Evolutionary conservation across 2,113 vertebrate species (phyloP).

Genomic region (Colossoma macropomum): DNA sequence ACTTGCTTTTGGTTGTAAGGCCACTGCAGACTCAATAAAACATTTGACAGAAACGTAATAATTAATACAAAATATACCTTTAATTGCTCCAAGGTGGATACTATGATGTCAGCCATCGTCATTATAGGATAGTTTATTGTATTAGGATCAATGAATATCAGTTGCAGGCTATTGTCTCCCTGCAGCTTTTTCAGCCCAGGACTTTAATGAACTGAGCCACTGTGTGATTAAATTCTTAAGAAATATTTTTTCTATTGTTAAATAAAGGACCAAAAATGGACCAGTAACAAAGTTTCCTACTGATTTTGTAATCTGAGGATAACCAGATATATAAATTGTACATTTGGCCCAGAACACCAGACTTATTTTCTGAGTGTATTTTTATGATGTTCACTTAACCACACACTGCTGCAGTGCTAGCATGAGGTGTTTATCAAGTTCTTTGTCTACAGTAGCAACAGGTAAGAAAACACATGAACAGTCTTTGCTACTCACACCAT

Average conservation of each 20-base stretch:
- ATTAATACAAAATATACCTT: neutral
- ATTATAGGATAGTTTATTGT: neutral
- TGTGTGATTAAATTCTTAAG: neutral
- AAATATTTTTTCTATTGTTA: no score
- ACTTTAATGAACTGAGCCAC: neutral
- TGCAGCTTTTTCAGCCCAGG: neutral
- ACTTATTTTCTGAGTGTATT: neutral
- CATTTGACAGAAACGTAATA: neutral
- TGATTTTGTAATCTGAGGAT: no score
- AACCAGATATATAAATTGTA: no score
- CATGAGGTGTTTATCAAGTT: neutral
- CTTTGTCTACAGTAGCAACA: neutral
- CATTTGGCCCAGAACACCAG: neutral
- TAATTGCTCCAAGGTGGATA: neutral
- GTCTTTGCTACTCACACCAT: neutral
- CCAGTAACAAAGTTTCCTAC: no score
- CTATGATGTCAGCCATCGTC: neutral
- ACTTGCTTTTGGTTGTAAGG: neutral
- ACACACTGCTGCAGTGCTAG: neutral
- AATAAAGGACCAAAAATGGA: no score
- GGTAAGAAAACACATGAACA: neutral
- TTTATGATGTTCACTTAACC: neutral
- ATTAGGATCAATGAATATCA: neutral
- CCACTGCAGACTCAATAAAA: neutral
- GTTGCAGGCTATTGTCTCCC: neutral